Conservation (phyloP, 2,113 vertebrate species). For the Podocnemis expansa region DNA sequence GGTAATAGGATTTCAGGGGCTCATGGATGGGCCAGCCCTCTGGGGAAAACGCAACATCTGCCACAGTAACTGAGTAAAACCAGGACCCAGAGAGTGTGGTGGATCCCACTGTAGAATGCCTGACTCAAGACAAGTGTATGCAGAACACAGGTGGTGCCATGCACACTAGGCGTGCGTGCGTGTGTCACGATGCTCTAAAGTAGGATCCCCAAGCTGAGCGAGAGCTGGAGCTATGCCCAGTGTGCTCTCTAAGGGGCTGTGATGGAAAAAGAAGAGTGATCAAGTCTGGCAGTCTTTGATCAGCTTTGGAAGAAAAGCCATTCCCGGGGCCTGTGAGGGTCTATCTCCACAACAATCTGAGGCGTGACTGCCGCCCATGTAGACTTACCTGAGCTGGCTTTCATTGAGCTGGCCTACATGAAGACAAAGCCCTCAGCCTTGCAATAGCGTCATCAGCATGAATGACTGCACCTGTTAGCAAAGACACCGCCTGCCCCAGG, state of each 20-base stretch:
- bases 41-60: conserved; percentile 37
- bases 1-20: conserved; percentile 70
- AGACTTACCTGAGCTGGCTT: neutral
- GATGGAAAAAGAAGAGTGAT: neutral
- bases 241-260: neutral
- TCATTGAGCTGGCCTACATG: neutral
- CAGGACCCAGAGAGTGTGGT: neutral
- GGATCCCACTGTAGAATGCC: neutral
- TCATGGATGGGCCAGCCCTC: neutral
- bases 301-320: neutral
- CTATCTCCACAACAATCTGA: neutral
- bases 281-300: neutral
- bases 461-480: neutral
- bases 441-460: neutral
- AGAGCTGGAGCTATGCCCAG: neutral
- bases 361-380: no score
- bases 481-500: neutral
- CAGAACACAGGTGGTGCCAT: neutral
- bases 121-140: neutral
- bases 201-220: neutral
- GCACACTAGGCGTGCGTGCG: neutral
- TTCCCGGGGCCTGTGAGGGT: neutral
- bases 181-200: no score
- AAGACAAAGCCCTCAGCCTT: neutral
- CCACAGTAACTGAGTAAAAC: neutral